Evolutionary conservation across 1,140 invertebrate genomes (phyloP).

Genomic region (Brachionus rubens): DNA sequence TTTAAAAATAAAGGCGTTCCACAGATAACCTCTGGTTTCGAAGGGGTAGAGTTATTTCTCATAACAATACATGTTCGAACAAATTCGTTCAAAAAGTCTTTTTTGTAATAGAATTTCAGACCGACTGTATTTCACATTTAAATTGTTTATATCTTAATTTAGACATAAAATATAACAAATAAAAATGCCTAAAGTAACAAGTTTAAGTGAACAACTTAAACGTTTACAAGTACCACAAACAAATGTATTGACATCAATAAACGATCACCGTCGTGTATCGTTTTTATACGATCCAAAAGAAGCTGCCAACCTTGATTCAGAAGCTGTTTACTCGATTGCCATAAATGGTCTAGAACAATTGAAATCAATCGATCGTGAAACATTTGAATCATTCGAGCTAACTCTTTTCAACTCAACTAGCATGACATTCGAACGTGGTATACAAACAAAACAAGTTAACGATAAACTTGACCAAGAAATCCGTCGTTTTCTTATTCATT

Average conservation of each 20-base stretch:
- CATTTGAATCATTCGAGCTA: conserved; percentile 71
- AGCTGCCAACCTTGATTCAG: conserved; percentile 76
- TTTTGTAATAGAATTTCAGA: too few relatives aligned
- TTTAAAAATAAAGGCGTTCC: too few relatives aligned
- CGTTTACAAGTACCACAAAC: conserved; percentile 34
- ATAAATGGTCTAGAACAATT: conserved; percentile 77
- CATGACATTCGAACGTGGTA: conserved; percentile 74
- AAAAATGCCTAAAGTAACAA: conserved; percentile 38
- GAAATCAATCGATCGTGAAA: conserved; percentile 66
- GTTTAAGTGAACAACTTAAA: conserved; percentile 43
- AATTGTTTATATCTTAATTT: neutral
- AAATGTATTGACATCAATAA: neutral
- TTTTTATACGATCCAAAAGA: conserved; percentile 82
- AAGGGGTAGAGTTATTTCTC: too few relatives aligned
- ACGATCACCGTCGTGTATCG: conserved; percentile 64
- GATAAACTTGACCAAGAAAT: conserved; percentile 72
- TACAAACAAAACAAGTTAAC: conserved; percentile 73
- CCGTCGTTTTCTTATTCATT: conserved; percentile 72
- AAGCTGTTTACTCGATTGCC: conserved; percentile 70
- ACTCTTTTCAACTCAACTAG: conserved; percentile 72
- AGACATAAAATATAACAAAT: neutral
- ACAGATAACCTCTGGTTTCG: too few relatives aligned
- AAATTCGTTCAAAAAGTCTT: too few relatives aligned
- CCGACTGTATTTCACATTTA: too few relatives aligned
- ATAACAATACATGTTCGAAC: too few relatives aligned